Conservation (phyloP, 1,140 invertebrate species). For the Cataglyphis hispanica region DNA sequence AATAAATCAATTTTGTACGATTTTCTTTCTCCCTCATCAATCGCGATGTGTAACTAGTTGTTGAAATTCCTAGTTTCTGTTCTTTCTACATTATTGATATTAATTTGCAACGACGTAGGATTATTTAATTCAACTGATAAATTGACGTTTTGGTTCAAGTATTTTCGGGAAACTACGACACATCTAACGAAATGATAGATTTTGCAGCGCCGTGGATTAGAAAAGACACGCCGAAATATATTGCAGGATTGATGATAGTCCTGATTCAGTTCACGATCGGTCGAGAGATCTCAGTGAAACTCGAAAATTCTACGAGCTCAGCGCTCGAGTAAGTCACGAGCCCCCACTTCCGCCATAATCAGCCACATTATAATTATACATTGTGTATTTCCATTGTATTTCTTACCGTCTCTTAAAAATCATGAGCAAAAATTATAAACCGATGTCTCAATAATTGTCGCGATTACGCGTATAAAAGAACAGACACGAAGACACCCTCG, state of each 20-base stretch:
- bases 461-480: background rate
- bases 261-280: background rate
- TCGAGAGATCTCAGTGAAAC: background rate
- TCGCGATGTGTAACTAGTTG: background rate
- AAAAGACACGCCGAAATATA: background rate
- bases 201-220: background rate
- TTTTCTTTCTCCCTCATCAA: background rate
- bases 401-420: slow-evolving; percentile 22
- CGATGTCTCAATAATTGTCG: slow-evolving; percentile 5
- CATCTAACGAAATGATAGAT: background rate
- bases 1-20: background rate
- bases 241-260: background rate
- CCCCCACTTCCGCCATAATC: background rate
- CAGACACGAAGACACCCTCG: background rate
- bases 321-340: background rate
- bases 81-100: background rate
- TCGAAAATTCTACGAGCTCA: background rate
- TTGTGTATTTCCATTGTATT: background rate
- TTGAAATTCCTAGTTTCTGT: background rate
- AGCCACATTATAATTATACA: slow-evolving; percentile 13
- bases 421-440: slow-evolving; percentile 17
- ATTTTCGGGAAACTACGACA: background rate
- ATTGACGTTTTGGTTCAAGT: background rate
- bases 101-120: background rate
- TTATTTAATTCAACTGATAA: background rate